Evolutionary conservation across 2,888 invertebrate genomes (phyloP), one percentile per base, ranked within the genome.

Genomic region (Actias luna): DNA sequence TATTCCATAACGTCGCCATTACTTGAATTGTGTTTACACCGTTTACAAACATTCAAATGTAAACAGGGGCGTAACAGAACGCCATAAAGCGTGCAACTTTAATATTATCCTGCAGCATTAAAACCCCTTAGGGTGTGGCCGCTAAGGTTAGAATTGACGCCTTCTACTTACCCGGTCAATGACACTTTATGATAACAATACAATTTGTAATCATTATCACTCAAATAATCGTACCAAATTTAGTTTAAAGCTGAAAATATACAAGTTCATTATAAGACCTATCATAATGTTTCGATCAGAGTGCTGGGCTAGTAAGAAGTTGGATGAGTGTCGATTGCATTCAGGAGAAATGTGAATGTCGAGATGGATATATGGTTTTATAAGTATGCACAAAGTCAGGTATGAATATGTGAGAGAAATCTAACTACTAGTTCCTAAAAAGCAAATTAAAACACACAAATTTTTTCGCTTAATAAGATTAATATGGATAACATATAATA

Each of bases 51-150:
- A 65, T 59, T 60, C 46, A 55, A 60, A 67, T 61, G 61, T 70
- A 72, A 74, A 76, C 69, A 76, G 69, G 74, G 73, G 72, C 66
- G 73, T 69, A 67, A 65, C 64, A 69, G 69, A n/a, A 69, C 74
- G 68, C 74, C 75, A 70, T 67, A 72, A 74, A 69, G 68, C 70
- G 68, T 75, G 73, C 75, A 74, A 74, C 66, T 76, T 71, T 71
- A 73, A 71, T 73, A 75, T 72, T 71, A 71, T 65, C 58, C 64
- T 60, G 42, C 16, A 18, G 29, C 42, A 58, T 57, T 39, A 61
- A 39, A 29, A 55, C 25, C 52, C 27, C 4, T 27, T 27, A 60
- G 59, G 61, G 65, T 58, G 61, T 60, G 62, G 61, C 63, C 61
- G 42, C 55, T 63, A 46, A 12, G 61, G 39, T 61, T 58, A 66